Conservation (phyloP, 2,797 vertebrate species). For the Spheniscus humboldti region DNA sequence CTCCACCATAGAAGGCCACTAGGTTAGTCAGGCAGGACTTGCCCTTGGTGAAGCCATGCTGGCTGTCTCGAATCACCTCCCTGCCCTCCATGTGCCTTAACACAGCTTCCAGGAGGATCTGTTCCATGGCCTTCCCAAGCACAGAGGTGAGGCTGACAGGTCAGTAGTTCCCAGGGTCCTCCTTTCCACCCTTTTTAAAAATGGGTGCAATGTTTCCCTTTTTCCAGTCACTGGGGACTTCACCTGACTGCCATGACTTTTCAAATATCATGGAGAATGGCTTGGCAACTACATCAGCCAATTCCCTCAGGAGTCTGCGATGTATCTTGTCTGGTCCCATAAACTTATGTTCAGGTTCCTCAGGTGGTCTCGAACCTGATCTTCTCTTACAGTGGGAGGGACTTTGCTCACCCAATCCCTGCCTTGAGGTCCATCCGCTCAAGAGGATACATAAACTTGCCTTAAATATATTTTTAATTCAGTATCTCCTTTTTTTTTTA, state of each 20-base stretch:
- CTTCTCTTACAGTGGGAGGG: background rate
- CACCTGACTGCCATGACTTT: background rate
- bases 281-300: background rate
- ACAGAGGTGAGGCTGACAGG: background rate
- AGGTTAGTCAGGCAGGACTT: background rate
- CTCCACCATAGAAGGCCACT: background rate
- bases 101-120: background rate
- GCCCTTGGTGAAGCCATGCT: background rate
- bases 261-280: background rate
- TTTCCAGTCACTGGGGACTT: background rate
- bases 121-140: background rate
- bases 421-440: background rate
- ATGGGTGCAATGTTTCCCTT: background rate
- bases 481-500: background rate
- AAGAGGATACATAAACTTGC: background rate
- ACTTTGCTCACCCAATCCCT: background rate
- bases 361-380: background rate
- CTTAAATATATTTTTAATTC: background rate
- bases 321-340: background rate
- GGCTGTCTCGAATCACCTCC: background rate
- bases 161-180: fast-evolving
- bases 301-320: background rate
- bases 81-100: background rate
- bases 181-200: background rate
- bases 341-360: background rate